phyloP scores from a whole-genome alignment of 2,113 vertebrate genomes.

The Pseudopodoces humilis region DNA sequence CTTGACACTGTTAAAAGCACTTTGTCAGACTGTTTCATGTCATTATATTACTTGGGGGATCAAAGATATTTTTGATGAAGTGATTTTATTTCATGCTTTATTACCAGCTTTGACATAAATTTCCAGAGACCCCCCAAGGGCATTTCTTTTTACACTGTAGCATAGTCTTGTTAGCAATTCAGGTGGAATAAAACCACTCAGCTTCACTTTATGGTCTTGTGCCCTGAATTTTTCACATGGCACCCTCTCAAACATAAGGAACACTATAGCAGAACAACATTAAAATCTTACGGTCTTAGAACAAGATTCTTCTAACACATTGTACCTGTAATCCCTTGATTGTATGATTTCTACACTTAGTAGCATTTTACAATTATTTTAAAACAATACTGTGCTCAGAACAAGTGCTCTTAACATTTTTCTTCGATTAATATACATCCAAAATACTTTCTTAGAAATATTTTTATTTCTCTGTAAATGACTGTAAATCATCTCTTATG shows the following conservation, averaged over 20 bases:
- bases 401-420: not conserved
- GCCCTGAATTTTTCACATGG: slow-evolving; percentile 29
- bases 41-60: not conserved
- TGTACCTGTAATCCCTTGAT: not conserved
- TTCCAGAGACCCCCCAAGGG: not conserved
- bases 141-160: slow-evolving; percentile 13
- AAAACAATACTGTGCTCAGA: not conserved
- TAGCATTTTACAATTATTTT: not conserved
- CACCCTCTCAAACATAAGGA: not conserved
- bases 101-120: slow-evolving; percentile 52
- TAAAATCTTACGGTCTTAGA: not conserved
- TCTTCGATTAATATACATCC: not conserved
- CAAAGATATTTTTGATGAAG: not conserved
- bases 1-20: not conserved
- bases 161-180: slow-evolving; percentile 45
- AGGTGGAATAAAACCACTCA: slow-evolving; percentile 61
- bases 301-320: not conserved
- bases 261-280: not conserved
- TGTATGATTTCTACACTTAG: not conserved
- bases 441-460: not conserved
- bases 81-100: slow-evolving; percentile 49
- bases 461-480: not conserved
- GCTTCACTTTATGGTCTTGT: slow-evolving; percentile 24
- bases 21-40: not conserved
- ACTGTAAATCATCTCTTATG: not conserved